Evolutionary conservation across 2,888 invertebrate species (phyloP).

Genomic region (Erannis defoliaria): DNA sequence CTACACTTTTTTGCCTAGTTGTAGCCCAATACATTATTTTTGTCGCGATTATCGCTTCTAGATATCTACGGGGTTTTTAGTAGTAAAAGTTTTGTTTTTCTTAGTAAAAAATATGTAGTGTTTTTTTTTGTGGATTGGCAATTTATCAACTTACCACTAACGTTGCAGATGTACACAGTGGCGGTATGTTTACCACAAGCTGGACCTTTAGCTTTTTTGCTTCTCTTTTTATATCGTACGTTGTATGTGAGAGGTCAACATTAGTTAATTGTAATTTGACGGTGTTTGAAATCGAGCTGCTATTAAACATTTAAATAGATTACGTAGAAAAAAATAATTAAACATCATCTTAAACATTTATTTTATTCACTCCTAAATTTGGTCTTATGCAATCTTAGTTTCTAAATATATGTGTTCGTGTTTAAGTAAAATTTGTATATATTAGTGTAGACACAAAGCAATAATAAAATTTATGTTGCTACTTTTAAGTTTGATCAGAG

Average conservation of each 20-base stretch:
- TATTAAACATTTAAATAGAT: not conserved
- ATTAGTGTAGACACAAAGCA: slow-evolving; percentile 18
- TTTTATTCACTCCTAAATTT: not conserved
- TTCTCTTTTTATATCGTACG: no score
- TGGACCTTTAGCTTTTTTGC: no score
- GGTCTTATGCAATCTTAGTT: slow-evolving; percentile 6
- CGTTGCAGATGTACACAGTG: no score
- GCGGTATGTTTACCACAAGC: no score
- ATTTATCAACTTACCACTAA: no score
- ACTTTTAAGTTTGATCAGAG: not conserved
- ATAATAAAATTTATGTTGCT: slow-evolving; percentile 12
- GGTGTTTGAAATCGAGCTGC: not conserved
- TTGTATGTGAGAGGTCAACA: not conserved
- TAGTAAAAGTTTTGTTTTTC: no score
- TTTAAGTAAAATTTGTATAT: slow-evolving; percentile 6
- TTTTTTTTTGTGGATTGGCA: no score
- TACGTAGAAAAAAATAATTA: not conserved
- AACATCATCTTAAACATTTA: not conserved
- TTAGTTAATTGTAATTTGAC: not conserved
- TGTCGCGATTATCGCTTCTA: no score
- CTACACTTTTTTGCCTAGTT: not conserved
- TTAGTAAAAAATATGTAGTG: no score
- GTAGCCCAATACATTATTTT: no score
- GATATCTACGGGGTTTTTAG: no score
- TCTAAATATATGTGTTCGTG: slow-evolving; percentile 17